These are phyloP conservation scores for Scomber colias DNA, from an alignment of 2,113 vertebrate genomes.

Conservation along the genomic window DNA sequence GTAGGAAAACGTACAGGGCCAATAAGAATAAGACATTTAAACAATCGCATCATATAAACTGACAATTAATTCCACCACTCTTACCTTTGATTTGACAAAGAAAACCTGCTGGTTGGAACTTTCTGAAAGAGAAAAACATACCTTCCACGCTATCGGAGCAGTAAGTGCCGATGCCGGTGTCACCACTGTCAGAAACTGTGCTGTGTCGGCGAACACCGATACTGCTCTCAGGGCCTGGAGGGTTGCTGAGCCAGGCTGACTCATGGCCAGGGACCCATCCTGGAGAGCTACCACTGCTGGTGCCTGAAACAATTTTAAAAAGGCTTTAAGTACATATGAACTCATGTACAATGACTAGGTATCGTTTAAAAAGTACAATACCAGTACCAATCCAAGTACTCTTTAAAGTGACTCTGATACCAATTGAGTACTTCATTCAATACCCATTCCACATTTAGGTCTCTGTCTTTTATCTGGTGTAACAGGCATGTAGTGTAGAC, in stretches of 20 bases:
- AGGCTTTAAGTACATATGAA: no score
- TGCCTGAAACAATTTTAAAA: slow-evolving; percentile 14
- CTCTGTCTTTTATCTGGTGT: no score
- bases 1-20: slow-evolving; percentile 54
- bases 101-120: no score
- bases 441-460: no score
- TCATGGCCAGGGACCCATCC: slow-evolving; percentile 34
- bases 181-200: slow-evolving; percentile 65
- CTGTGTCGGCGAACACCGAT: slow-evolving; percentile 50
- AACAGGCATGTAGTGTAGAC: neutral
- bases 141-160: slow-evolving; percentile 71
- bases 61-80: no score
- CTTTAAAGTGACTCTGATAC: no score
- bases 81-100: no score
- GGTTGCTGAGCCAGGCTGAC: slow-evolving; percentile 29
- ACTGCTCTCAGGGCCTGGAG: neutral
- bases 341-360: neutral
- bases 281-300: slow-evolving; percentile 18
- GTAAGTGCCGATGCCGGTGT: slow-evolving; percentile 69
- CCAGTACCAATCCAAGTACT: no score
- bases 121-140: slow-evolving; percentile 4
- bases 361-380: no score
- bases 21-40: neutral
- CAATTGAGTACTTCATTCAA: no score
- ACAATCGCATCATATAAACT: no score